Base-by-base conservation (phyloP, 2,113 vertebrate species). In the Chlorodrepanis virens region DNA sequence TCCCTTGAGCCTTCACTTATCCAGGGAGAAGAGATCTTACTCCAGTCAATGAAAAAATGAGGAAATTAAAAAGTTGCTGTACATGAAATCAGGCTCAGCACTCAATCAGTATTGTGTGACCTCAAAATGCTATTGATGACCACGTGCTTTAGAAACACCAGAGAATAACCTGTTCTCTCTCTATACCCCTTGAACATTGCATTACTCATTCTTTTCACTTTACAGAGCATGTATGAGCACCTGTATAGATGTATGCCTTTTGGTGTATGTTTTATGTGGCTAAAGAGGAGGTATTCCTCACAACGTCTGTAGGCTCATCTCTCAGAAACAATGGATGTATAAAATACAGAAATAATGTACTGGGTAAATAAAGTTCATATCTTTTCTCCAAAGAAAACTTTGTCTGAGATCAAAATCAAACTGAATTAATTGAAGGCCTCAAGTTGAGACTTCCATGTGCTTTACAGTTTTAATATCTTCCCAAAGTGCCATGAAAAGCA, bases 351-450 rank as follows among this genome's bases (percentile, higher is more conserved):
- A 75, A 63, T 70, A 63, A 45, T 21, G 8, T 25, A n/a, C 16
- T 39, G 39, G 2, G 9, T 85, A 45, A 85, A 76, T 70, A 16
- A 37, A 78, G 29, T 44, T 54, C 18, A 1, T 33, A 19, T 65
- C 20, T 91, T 79, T 72, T 79, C 49, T 90, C 35, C 2, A 20
- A 74, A 80, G 57, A 83, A 81, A 91, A 83, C 47, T 77, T 95
- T 40, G 7, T 64, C 63, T 78, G 56, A 92, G 75, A 78, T 90
- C 39, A 92, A 88, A 95, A 89, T 95, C 60, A 89, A 71, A 63
- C 57, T 60, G 47, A 74, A 44, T 91, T 87, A 76, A 80, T 87
- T 89, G 52, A 90, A 87, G 37, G 21, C 67, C 35, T 33, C 50
- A 68, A 76, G 35, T 64, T 69, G 50, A 63, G 74, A n/a, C 2